phyloP scores from a whole-genome alignment of 2,797 vertebrate genomes.

The Orientallactaga sibirica region DNA sequence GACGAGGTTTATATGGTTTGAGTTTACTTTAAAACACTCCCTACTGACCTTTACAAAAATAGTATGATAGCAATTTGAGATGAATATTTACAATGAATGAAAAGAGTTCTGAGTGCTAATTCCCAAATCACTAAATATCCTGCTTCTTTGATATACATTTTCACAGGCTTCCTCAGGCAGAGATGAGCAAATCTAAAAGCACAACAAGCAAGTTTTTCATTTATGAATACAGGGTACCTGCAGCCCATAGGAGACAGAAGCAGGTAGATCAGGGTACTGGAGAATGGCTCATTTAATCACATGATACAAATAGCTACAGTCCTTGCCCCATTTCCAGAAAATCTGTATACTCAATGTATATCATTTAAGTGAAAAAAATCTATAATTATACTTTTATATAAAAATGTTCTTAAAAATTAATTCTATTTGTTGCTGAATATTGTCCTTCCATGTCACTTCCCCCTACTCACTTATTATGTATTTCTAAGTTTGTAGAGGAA shows the following conservation, averaged over 20 bases:
- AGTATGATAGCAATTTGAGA: constrained; percentile 56
- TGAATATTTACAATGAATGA: constrained; percentile 63
- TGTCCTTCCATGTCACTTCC: constrained; percentile 83
- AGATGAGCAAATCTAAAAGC: constrained; percentile 68
- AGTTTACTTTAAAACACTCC: constrained; percentile 70
- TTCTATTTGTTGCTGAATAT: constrained; percentile 85
- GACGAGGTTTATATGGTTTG: not conserved
- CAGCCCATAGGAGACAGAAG: constrained; percentile 23
- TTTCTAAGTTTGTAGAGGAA: constrained; percentile 84
- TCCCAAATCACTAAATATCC: constrained; percentile 52
- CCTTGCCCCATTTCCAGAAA: constrained; percentile 70
- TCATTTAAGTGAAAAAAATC: constrained; percentile 79
- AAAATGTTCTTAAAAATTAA: constrained; percentile 87
- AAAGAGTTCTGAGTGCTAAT: constrained; percentile 64
- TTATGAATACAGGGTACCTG: constrained; percentile 9
- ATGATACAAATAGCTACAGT: not conserved
- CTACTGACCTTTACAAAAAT: constrained; percentile 62
- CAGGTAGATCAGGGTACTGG: not conserved
- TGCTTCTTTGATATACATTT: constrained; percentile 61
- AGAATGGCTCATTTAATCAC: constrained; percentile 31
- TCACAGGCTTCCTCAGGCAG: constrained; percentile 62
- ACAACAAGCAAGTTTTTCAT: constrained; percentile 50
- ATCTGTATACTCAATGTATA: constrained; percentile 77
- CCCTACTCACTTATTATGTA: constrained; percentile 83
- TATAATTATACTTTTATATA: constrained; percentile 81